Base-by-base conservation (phyloP, 2,888 invertebrate species). In the Lobophora halterata region DNA sequence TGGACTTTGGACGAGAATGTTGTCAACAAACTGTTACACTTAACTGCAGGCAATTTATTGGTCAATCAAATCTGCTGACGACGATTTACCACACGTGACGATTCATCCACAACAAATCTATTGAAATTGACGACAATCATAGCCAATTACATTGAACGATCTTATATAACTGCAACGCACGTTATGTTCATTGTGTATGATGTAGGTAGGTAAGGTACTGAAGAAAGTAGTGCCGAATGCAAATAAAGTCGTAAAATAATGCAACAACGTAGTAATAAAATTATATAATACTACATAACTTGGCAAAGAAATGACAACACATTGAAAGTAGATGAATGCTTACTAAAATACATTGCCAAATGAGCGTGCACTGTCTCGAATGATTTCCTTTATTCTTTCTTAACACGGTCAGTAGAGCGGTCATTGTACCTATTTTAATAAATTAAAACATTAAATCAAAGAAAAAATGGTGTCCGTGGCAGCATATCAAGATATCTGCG, bases 1-100 rank as follows among this genome's bases (percentile, higher is more conserved):
- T 51, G 70, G 65, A 77, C 75, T 78, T 78, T 71, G 75, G 25
- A 46, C 63, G 26, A 30, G 20, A 30, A 21, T 29, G 17, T 50
- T 41, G 47, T 50, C 64, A 60, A 66, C 56, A 66, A 63, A 60
- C 54, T 61, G 71, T 70, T 58, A 60, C 46, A 43, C 27, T 62
- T 54, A 67, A 24, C 59, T 60, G 45, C n/a, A n/a, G 16, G 16
- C 4, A 32, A 41, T 42, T 31, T 42, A 19, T 32, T 27, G 32
- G 11, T 26, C 33, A 43, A 33, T 33, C 33, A 32, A 41, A 9
- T 21, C 16, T 32, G 27, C 18, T 7, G 9, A 3, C 41, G 32
- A 26, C 36, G n/a, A n/a, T n/a, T 20, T 49, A 24, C 33, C 11
- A 27, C 26, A 20, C 26, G 12, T 23, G 34, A 6, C 7, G 10